These are phyloP conservation scores for Ischnus inquisitorius DNA, from an alignment of 2,888 invertebrate genomes.

Conservation along the genomic window DNA sequence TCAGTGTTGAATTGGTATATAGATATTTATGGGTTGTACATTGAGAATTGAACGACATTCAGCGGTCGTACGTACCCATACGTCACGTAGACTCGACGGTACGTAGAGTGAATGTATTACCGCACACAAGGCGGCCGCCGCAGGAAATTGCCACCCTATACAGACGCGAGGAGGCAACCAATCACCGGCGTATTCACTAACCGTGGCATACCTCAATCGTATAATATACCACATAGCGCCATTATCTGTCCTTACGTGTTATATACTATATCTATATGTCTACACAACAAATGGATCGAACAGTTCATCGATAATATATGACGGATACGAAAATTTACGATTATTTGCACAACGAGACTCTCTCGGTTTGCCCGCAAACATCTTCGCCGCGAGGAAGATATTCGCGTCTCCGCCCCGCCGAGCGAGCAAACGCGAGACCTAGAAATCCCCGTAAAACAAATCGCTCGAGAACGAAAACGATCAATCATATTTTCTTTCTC, in stretches of 20 bases:
- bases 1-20: constrained; percentile 4
- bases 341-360: constrained; percentile 1
- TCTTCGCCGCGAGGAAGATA: background rate
- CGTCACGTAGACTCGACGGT: constrained; percentile 56
- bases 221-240: constrained; percentile 17
- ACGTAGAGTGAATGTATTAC: constrained; percentile 60
- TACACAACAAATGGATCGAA: background rate
- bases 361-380: background rate
- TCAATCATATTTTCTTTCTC: constrained; percentile 7
- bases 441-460: background rate
- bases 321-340: constrained; percentile 32
- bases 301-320: constrained; percentile 17
- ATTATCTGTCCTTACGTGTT: background rate
- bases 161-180: constrained; percentile 58
- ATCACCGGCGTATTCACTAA: constrained; percentile 62
- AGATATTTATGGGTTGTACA: background rate
- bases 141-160: constrained; percentile 64
- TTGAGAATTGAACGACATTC: constrained; percentile 43
- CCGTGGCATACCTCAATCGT: constrained; percentile 37
- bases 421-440: background rate
- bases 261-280: background rate
- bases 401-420: too few relatives aligned
- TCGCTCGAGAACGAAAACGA: background rate
- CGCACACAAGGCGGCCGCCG: constrained; percentile 37
- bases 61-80: constrained; percentile 40